Conservation (phyloP, 1,140 invertebrate species). For the Drosophila funebris region DNA sequence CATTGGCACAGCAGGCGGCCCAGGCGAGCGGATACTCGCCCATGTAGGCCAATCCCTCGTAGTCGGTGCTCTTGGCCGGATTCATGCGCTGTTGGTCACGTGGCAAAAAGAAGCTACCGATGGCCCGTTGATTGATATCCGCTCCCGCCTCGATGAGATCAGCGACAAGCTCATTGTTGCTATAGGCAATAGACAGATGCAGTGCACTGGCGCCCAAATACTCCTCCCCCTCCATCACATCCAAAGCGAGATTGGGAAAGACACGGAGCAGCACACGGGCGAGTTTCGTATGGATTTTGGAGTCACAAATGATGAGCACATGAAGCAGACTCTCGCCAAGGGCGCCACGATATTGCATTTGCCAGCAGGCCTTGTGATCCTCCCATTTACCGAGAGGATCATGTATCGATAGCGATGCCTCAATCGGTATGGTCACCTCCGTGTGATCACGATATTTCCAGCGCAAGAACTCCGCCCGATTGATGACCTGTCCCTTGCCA, state of each 20-base stretch:
- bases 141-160: slow-evolving; percentile 95
- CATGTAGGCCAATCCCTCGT: slow-evolving; percentile 97
- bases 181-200: slow-evolving; percentile 98
- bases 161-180: slow-evolving; percentile 97
- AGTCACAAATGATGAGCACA: slow-evolving; percentile 97
- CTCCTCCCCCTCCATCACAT: slow-evolving; percentile 98
- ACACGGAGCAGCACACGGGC: slow-evolving; percentile 95
- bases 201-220: slow-evolving; percentile 97
- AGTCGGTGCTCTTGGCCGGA: slow-evolving; percentile 93
- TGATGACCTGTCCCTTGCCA: slow-evolving; percentile 94
- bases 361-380: slow-evolving; percentile 97
- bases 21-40: slow-evolving; percentile 98
- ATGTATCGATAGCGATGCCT: slow-evolving; percentile 90
- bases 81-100: slow-evolving; percentile 93
- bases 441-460: slow-evolving; percentile 96
- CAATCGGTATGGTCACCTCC: slow-evolving; percentile 92
- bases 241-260: slow-evolving; percentile 95
- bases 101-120: slow-evolving; percentile 96
- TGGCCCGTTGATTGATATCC: slow-evolving; percentile 95
- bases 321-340: slow-evolving; percentile 97
- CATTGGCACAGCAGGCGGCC: slow-evolving; percentile 98
- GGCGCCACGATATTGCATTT: slow-evolving; percentile 97
- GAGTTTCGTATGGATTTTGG: slow-evolving; percentile 88
- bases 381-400: slow-evolving; percentile 94
- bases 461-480: slow-evolving; percentile 94